Conservation (phyloP, 2,888 invertebrate species). For the Cybosia mesomella region DNA sequence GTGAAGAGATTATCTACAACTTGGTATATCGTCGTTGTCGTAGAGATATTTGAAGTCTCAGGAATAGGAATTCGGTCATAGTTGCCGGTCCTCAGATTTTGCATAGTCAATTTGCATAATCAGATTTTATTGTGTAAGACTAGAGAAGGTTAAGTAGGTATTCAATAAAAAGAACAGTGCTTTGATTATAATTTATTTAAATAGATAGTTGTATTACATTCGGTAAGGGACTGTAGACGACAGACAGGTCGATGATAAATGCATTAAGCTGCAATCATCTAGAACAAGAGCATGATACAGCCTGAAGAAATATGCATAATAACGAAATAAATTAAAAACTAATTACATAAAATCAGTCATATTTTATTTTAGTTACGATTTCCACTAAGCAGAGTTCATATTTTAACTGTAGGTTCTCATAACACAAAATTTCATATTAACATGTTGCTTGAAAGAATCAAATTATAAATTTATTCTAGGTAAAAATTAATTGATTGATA, state of each 20-base stretch:
- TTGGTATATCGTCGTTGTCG: no score
- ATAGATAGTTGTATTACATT: constrained; percentile 53
- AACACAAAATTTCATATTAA: background rate
- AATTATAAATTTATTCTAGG: background rate
- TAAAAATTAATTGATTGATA: background rate
- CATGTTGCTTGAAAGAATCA: background rate
- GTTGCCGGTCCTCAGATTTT: no score
- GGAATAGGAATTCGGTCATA: no score
- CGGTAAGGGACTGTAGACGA: constrained; percentile 52
- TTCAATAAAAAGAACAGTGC: background rate
- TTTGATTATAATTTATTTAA: constrained; percentile 19
- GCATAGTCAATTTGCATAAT: no score
- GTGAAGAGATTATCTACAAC: no score
- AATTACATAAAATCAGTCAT: constrained; percentile 55
- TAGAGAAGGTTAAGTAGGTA: background rate
- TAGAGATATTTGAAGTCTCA: no score
- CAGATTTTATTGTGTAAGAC: background rate
- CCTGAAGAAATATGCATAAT: constrained; percentile 19
- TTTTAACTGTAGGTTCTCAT: constrained; percentile 29
- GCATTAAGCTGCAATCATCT: constrained; percentile 36
- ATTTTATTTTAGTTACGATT: constrained; percentile 41
- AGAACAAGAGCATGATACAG: constrained; percentile 24
- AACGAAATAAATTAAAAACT: constrained; percentile 41
- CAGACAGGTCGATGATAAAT: constrained; percentile 51
- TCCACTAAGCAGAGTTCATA: constrained; percentile 33